phyloP scores from a whole-genome alignment of 2,888 invertebrate species.

The Sinhomidia bicolor region DNA sequence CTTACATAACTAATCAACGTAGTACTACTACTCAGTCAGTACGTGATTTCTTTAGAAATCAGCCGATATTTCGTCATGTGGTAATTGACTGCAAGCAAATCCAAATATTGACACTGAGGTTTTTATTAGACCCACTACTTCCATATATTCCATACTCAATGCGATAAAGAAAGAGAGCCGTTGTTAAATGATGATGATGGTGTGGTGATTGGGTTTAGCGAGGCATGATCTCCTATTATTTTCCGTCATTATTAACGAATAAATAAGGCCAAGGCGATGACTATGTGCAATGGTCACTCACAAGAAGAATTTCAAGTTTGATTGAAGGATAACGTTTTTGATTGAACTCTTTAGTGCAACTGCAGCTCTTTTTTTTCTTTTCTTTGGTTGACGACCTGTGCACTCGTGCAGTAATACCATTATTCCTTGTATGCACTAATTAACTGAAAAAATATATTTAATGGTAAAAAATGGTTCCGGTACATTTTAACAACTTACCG shows the following conservation, averaged over 20 bases:
- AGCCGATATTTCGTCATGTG: neutral
- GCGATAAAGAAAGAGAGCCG: neutral
- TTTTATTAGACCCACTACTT: constrained; percentile 15
- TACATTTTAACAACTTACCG: no score
- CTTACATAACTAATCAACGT: neutral
- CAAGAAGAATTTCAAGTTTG: no score
- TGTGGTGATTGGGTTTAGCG: neutral
- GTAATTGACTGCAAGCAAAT: neutral
- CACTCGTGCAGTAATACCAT: no score
- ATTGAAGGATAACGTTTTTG: no score
- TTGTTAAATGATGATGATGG: neutral
- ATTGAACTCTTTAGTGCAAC: no score
- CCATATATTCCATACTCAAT: constrained; percentile 4
- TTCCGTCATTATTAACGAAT: no score
- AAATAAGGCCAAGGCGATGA: no score
- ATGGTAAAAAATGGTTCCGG: no score
- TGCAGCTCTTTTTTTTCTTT: neutral
- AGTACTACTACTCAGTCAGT: neutral
- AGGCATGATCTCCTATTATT: no score
- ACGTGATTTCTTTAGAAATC: neutral
- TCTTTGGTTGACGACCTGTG: neutral
- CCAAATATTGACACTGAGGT: constrained; percentile 21
- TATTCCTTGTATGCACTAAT: no score
- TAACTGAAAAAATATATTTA: no score
- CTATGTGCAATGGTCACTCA: no score